Conservation (phyloP, 2,797 vertebrate species). For the Allobates femoralis region DNA sequence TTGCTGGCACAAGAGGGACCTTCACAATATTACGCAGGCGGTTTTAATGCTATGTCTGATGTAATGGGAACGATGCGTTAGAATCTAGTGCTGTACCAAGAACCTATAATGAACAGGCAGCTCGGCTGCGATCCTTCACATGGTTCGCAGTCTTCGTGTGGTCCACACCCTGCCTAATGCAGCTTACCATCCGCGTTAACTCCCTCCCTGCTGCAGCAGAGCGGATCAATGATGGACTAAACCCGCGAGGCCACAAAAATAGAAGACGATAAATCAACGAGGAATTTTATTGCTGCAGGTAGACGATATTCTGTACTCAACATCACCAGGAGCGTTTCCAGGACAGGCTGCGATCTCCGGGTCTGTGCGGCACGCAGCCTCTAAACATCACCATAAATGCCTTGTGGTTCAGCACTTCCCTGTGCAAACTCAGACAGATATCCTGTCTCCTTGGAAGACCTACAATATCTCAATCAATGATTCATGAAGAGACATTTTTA, state of each 20-base stretch:
- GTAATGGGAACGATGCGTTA: background rate
- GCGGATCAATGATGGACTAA: slow-evolving; percentile 7
- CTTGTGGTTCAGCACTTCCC: slow-evolving; percentile 39
- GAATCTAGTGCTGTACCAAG: background rate
- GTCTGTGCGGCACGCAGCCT: background rate
- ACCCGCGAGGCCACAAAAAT: background rate
- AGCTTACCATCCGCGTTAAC: background rate
- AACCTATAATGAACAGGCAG: background rate
- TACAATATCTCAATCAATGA: slow-evolving; percentile 59
- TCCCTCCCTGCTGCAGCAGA: slow-evolving; percentile 14
- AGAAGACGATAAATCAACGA: background rate
- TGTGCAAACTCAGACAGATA: slow-evolving; percentile 43
- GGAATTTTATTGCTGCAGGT: background rate
- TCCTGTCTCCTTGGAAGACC: slow-evolving; percentile 57
- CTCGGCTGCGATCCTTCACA: background rate
- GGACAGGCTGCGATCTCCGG: background rate
- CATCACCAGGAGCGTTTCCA: background rate
- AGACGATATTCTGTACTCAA: slow-evolving; percentile 7
- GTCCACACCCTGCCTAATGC: background rate
- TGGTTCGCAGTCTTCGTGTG: background rate
- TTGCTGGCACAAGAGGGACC: no score
- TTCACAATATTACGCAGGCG: no score
- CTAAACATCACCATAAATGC: background rate
- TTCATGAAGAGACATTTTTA: slow-evolving; percentile 62
- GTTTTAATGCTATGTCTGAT: background rate